phyloP scores from a whole-genome alignment of 2,113 vertebrate genomes.

The Sclerurus mexicanus region DNA sequence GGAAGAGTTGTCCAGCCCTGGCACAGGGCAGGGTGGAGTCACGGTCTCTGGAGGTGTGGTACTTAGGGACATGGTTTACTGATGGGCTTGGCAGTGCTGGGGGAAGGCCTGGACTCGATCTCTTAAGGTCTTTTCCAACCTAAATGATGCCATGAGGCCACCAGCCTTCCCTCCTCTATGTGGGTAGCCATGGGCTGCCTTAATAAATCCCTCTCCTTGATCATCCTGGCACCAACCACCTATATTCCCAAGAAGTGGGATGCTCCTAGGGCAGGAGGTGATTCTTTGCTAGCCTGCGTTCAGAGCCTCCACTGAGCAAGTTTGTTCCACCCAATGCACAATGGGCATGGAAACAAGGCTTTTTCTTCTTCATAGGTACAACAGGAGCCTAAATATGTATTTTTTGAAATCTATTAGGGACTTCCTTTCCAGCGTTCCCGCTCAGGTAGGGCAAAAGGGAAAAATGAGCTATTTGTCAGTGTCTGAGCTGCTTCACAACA shows the following conservation, averaged over 20 bases:
- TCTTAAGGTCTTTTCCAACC: neutral
- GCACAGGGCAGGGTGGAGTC: neutral
- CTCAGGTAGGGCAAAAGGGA: neutral
- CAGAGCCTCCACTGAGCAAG: neutral
- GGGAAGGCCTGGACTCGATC: neutral
- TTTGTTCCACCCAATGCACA: neutral
- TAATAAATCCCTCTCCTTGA: neutral
- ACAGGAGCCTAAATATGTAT: neutral
- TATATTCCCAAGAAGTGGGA: neutral
- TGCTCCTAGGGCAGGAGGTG: neutral
- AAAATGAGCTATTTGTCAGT: neutral
- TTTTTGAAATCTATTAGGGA: neutral
- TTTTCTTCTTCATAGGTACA: neutral
- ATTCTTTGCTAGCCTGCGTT: neutral
- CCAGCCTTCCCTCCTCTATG: neutral
- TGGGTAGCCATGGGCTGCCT: neutral
- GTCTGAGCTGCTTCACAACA: neutral
- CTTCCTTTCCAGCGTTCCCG: neutral
- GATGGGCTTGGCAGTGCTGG: neutral
- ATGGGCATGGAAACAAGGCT: neutral
- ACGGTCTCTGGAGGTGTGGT: neutral
- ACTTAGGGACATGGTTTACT: neutral
- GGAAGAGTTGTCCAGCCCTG: neutral
- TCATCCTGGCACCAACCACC: neutral
- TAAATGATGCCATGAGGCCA: neutral